A percentile compares a stretch with the other conserved stretches of the same genome.
phyloP scores from a whole-genome alignment of 2,113 vertebrate species.

The Lutjanus erythropterus region DNA sequence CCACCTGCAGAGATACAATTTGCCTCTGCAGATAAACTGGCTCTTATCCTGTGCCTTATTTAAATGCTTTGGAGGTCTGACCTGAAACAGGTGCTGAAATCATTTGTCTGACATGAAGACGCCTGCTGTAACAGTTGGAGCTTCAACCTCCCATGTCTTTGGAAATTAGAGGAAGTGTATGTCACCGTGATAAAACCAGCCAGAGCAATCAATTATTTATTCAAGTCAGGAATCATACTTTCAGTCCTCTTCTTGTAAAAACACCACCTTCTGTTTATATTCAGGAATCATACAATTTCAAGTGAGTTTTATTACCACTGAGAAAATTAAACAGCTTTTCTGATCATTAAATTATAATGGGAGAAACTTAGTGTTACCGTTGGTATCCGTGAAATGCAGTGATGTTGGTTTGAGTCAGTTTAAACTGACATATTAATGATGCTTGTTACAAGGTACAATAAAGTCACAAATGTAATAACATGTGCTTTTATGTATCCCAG shows the following conservation, averaged over 20 bases:
- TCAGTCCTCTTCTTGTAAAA: not conserved
- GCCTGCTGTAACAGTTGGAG: slow-evolving; percentile 14
- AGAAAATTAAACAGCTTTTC: not conserved
- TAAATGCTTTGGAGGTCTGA: slow-evolving; percentile 45
- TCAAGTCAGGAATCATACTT: not conserved
- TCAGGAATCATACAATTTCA: not conserved
- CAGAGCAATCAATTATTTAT: not conserved
- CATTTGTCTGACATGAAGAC: slow-evolving; percentile 39
- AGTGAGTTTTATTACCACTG: not conserved
- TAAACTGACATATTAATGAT: slow-evolving; percentile 52
- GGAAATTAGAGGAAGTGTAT: slow-evolving; percentile 27
- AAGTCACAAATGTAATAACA: slow-evolving; percentile 59
- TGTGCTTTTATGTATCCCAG: slow-evolving; percentile 53
- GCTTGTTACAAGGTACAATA: slow-evolving; percentile 44
- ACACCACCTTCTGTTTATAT: not conserved
- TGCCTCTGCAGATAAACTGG: slow-evolving; percentile 43
- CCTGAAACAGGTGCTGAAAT: slow-evolving; percentile 42
- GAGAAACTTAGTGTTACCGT: not conserved
- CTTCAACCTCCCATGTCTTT: slow-evolving; percentile 20
- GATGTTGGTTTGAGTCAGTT: slow-evolving; percentile 11
- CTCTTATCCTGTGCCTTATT: slow-evolving; percentile 23
- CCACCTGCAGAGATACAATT: slow-evolving; percentile 31
- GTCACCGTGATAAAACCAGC: slow-evolving; percentile 6
- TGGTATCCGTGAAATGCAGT: not conserved
- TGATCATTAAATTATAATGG: slow-evolving; percentile 1